Base-by-base conservation (phyloP, 2,888 invertebrate genomes). In the Chironomus tentans region DNA sequence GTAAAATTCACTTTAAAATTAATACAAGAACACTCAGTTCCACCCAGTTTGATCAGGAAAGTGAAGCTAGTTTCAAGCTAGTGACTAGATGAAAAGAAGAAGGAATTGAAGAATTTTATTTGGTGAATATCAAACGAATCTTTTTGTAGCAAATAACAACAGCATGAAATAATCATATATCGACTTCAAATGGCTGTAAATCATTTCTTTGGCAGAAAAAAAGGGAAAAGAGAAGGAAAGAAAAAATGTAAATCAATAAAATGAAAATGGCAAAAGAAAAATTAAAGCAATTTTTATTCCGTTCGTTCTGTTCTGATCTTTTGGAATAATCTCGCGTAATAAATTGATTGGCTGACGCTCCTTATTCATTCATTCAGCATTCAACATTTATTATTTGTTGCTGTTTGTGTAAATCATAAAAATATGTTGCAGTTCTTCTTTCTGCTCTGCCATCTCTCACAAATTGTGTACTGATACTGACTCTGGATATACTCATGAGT, bases 321-420 rank as follows among this genome's bases (percentile, higher is more conserved):
- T 38, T 38, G 38, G 38, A 50, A 15, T 50, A 50, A 50, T 50
- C 50, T 50, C 50, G 50, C 50, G 70, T 50, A 70, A 70, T 70
- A 70, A 70, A 70, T 70, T 70, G 70, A 70, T 70, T 70, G 70
- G 70, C 70, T 48, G 70, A 70, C 70, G 70, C 70, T 70, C 70
- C 70, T 70, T 70, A 50, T 47, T 50, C 70, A 47, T 70, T 70
- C 70, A 50, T 50, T 50, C 50, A 50, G 50, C 50, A 50, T 50
- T 50, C 50, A 50, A 15, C 50, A 50, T 50, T 50, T 50, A 50
- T 50, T 15, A 50, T 50, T 50, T 50, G 50, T 15, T 50, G 50
- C 50, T 50, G 13, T 50, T 50, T 50, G 50, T 50, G 50, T 50
- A 50, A 50, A 50, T 50, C 50, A 38, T 38, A 38, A 38, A 38